phyloP scores from a whole-genome alignment of 2,888 invertebrate species.

The Crocallis elinguaria region DNA sequence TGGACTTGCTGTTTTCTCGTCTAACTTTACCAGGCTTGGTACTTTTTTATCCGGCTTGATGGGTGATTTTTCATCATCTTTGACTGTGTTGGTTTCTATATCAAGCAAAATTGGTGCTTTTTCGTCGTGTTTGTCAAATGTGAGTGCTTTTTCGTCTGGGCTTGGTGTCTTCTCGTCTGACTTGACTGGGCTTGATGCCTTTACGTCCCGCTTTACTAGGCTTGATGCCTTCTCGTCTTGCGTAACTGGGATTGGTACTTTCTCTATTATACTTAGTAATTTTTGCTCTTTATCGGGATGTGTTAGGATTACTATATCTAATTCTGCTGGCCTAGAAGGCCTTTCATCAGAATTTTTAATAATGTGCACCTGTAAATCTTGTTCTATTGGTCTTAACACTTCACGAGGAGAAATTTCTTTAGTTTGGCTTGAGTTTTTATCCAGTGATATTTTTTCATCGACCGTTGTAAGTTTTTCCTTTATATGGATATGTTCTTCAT shows the following conservation, averaged over 20 bases:
- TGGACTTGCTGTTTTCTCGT: background rate
- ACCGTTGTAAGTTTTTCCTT: background rate
- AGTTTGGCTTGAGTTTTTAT: constrained; percentile 14
- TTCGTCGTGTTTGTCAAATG: background rate
- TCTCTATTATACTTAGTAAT: background rate
- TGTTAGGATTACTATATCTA: background rate
- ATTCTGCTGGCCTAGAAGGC: background rate
- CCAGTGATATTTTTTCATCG: constrained; percentile 11
- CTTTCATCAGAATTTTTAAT: background rate
- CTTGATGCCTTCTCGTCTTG: constrained; percentile 1
- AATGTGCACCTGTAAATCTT: background rate
- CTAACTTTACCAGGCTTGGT: background rate
- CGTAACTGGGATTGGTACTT: constrained; percentile 19
- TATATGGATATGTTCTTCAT: background rate
- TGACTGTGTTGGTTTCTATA: background rate
- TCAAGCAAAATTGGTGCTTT: background rate
- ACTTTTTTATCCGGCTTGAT: background rate
- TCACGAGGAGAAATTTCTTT: no score
- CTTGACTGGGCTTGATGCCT: background rate
- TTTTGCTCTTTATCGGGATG: background rate
- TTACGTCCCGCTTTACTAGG: background rate
- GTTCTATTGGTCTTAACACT: no score
- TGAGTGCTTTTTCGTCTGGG: background rate
- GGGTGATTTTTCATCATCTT: background rate
- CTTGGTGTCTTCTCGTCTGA: background rate